phyloP scores from a whole-genome alignment of 92 coral and sea anemone genomes.

The Pocillopora grandis region DNA sequence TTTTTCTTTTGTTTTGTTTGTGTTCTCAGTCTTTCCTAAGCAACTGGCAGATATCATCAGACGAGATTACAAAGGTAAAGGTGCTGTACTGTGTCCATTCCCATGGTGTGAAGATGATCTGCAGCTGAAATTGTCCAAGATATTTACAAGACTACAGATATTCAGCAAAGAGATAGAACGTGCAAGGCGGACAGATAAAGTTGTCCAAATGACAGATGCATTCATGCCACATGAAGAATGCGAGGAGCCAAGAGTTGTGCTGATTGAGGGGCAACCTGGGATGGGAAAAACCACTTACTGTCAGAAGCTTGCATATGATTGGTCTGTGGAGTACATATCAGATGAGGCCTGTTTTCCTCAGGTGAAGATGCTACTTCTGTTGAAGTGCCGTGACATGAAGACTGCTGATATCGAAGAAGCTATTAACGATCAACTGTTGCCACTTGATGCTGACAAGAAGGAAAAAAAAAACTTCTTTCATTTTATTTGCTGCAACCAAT shows the following conservation, averaged over 20 bases:
- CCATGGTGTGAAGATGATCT: slow-evolving; percentile 26
- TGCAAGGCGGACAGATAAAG: slow-evolving; percentile 3
- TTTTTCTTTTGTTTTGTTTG: too few species aligned
- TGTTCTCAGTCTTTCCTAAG: neutral
- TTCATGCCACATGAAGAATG: slow-evolving; percentile 15
- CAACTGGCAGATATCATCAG: slow-evolving; percentile 9
- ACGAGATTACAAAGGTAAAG: slow-evolving; percentile 11
- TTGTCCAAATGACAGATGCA: slow-evolving; percentile 9
- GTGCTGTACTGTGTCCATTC: slow-evolving; percentile 15
- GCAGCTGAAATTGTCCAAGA: slow-evolving; percentile 1
- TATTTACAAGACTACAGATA: slow-evolving; percentile 17
- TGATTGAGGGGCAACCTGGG: too few species aligned
- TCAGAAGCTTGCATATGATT: slow-evolving; percentile 39
- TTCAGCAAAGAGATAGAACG: slow-evolving; percentile 13
- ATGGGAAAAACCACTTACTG: too few species aligned
- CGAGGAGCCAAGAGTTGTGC: too few species aligned
- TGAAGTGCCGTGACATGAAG: slow-evolving; percentile 39
- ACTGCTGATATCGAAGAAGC: slow-evolving; percentile 13
- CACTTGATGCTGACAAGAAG: slow-evolving; percentile 15
- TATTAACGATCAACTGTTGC: slow-evolving; percentile 31
- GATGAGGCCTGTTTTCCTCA: slow-evolving; percentile 12
- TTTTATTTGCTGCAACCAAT: slow-evolving; percentile 13
- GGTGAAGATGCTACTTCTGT: slow-evolving; percentile 9
- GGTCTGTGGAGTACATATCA: slow-evolving; percentile 18
- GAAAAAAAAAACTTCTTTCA: slow-evolving; percentile 16